Conservation (phyloP, 1,140 invertebrate species). For the Leucophenga varia region DNA sequence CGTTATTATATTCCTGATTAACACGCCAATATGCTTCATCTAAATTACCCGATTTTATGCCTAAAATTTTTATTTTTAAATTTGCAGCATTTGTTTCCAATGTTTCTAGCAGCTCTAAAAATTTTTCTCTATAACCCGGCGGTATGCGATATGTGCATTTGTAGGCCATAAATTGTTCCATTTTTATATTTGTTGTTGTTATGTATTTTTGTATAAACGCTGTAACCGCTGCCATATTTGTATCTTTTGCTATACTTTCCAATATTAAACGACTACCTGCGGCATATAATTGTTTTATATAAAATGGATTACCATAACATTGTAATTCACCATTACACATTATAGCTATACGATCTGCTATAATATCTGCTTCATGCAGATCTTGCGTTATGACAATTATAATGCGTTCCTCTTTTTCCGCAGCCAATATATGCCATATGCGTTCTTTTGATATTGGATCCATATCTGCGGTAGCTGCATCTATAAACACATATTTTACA, state of each 20-base stretch:
- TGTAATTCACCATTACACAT: conserved; percentile 76
- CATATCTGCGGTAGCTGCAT: conserved; percentile 91
- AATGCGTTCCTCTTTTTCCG: conserved; percentile 62
- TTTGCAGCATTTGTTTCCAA: conserved; percentile 67
- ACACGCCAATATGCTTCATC: too few species aligned
- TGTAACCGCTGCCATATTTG: conserved; percentile 60
- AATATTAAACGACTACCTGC: conserved; percentile 62
- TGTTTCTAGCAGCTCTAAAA: conserved; percentile 67
- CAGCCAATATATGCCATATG: conserved; percentile 81
- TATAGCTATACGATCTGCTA: conserved; percentile 88
- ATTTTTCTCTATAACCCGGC: conserved; percentile 59
- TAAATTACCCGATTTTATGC: conserved; percentile 79
- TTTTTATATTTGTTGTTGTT: conserved; percentile 59
- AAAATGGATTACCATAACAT: conserved; percentile 74
- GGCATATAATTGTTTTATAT: conserved; percentile 77
- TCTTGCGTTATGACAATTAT: conserved; percentile 92
- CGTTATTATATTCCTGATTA: too few species aligned
- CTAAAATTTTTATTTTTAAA: conserved; percentile 67
- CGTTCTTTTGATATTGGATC: conserved; percentile 85
- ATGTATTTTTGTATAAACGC: conserved; percentile 62
- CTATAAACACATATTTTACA: conserved; percentile 70
- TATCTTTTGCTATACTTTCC: conserved; percentile 54
- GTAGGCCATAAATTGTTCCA: conserved; percentile 22
- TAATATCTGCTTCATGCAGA: conserved; percentile 93
- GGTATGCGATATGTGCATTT: conserved; percentile 64